These are phyloP conservation scores for Megatriorchis doriae DNA, from an alignment of 2,113 vertebrate genomes.

Conservation along the genomic window DNA sequence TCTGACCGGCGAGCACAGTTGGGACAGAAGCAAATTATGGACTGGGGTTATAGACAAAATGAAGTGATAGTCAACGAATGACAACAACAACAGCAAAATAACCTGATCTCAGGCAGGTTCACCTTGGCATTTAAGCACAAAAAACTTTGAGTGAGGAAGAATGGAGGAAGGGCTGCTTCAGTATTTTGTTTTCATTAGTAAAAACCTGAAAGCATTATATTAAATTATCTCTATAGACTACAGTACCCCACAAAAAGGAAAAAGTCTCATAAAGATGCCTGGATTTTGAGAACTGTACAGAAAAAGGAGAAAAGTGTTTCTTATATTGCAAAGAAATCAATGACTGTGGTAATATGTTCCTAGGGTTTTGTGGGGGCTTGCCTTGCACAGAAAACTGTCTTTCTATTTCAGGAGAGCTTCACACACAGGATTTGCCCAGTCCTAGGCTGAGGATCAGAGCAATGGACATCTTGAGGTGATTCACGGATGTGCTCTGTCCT, in stretches of 20 bases:
- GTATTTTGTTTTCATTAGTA: neutral
- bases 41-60: neutral
- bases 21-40: neutral
- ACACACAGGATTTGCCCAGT: neutral
- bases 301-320: neutral
- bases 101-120: neutral
- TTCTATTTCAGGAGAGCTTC: neutral
- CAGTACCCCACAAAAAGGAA: neutral
- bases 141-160: neutral
- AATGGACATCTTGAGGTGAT: neutral
- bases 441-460: neutral
- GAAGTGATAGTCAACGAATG: neutral
- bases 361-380: neutral
- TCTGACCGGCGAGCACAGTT: neutral
- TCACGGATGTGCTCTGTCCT: neutral
- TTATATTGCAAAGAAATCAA: neutral
- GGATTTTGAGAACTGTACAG: neutral
- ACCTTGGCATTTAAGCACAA: neutral
- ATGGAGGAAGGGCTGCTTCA: neutral
- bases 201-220: neutral
- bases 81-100: neutral
- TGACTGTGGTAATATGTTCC: neutral
- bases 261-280: neutral
- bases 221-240: neutral
- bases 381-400: neutral